Base-by-base conservation (phyloP, 2,113 vertebrate genomes). In the Calyptommatus sinebrachiatus region DNA sequence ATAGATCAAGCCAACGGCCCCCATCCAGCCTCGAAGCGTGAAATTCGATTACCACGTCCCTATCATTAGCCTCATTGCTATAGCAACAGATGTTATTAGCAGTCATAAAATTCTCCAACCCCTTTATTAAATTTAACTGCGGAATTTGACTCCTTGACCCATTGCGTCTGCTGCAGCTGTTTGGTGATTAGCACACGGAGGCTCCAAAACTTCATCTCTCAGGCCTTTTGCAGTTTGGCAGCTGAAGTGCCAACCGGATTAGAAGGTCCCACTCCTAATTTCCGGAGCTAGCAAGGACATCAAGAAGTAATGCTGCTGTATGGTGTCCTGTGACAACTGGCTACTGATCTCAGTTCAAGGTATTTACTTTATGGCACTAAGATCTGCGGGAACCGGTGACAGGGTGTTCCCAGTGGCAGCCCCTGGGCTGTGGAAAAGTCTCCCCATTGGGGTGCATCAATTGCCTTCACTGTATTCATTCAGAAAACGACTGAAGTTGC, bases 1-100 rank as follows among this genome's bases (percentile, higher is more conserved):
- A 48, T 62, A 76, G 66, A 81, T 76, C 73, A 81, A 65, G 20
- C 73, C 73, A 70, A 70, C 21, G 73, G 72, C 79, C 66, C 79
- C 79, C 73, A 76, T 62, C 73, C 70, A 48, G 79, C 31, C 35
- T 70, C 12, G 73, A 76, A 76, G 79, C 35, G 53, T 81, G 79
- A 81, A 81, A 81, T 81, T 81, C 53, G 79, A 81, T 81, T 81
- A 81, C 65, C 66, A 75, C 35, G 28, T 81, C 73, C 79, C 79
- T 75, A 81, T 81, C 79, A 81, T 81, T 81, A 81, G 79, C 79
- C 73, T 76, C 79, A 81, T 81, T 76, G 79, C 79, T 81, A 81
- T 81, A 81, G 79, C 79, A 81, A 81, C 79, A 81, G 79, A 81
- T 81, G 79, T 76, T 76, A 81, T 81, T 81, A 81, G 73, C 79